Conservation (phyloP, 2,888 invertebrate genomes). For the Agrypnus murinus region DNA sequence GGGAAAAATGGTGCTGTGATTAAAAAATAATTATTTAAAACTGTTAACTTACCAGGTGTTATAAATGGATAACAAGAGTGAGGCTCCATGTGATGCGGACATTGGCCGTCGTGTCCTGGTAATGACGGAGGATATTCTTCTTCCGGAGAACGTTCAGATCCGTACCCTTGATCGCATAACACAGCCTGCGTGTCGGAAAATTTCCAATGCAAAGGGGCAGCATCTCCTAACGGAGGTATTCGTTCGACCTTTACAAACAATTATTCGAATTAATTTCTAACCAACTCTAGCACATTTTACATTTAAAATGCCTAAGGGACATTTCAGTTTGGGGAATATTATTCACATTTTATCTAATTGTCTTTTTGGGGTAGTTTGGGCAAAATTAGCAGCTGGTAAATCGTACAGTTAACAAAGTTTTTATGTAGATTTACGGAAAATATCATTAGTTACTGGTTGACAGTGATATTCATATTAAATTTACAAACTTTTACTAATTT, state of each 20-base stretch:
- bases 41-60: slow-evolving; percentile 77
- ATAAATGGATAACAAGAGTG: slow-evolving; percentile 80
- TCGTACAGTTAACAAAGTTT: no score
- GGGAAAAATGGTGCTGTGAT: slow-evolving; percentile 1
- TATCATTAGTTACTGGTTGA: no score
- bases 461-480: no score
- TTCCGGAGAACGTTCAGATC: slow-evolving; percentile 84
- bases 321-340: no score
- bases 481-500: no score
- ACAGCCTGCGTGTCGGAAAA: slow-evolving; percentile 69
- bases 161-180: slow-evolving; percentile 83
- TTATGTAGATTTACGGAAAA: no score
- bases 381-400: slow-evolving; percentile 1
- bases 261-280: slow-evolving; percentile 11
- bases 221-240: slow-evolving; percentile 69
- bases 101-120: slow-evolving; percentile 74
- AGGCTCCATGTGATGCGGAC: slow-evolving; percentile 76
- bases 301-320: no score
- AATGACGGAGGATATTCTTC: slow-evolving; percentile 83
- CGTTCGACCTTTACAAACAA: slow-evolving; percentile 69
- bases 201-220: slow-evolving; percentile 70
- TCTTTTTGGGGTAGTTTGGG: not conserved
- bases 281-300: not conserved
- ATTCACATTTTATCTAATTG: not conserved
- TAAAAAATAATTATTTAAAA: not conserved